Base-by-base conservation (phyloP, 2,888 invertebrate genomes). In the Luffia ferchaultella region DNA sequence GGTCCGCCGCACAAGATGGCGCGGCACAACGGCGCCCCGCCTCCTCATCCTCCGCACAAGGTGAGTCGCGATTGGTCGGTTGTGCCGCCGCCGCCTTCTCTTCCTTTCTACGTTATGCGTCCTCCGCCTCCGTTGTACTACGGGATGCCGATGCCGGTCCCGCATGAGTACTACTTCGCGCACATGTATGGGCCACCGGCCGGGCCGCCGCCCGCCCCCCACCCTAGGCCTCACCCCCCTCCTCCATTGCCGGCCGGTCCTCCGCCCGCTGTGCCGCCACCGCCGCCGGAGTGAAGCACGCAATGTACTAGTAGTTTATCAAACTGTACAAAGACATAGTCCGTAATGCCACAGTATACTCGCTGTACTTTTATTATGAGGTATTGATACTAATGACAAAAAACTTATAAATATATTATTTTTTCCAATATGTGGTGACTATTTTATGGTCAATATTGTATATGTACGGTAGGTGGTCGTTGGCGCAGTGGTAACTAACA, bases 211-310 rank as follows among this genome's bases (percentile, higher is more conserved):
- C 61, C 56, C 30, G 60, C 53, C 42, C 52, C 54, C 16, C 57
- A 16, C 46, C 16, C 46, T 44, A 20, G 5, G 2, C 20, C 43
- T 40, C 55, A 60, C 44, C 55, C 49, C 48, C 62, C 55, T 40
- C 67, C 65, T 0, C 85, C 87, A 42, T 70, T 86, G 56, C 88
- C 88, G 2, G 71, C 74, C 50, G 86, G 85, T 58, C 88, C 88
- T 9, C 89, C 88, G 30, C 89, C 89, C 1, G 79, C 83, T 44
- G 77, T 82, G 49, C 88, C 88, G 5, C 89, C 89, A 18, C 89
- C 89, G 15, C 90, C 89, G 42, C 88, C 87, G 0, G 78, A 78
- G 53, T 74, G 60, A 58, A 3, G n/a, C n/a, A n/a, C n/a, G n/a
- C n/a, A n/a, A n/a, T n/a, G n/a, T n/a, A n/a, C n/a, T n/a, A n/a